Conservation (phyloP, 2,888 invertebrate species). For the Sthenelais limicola region DNA sequence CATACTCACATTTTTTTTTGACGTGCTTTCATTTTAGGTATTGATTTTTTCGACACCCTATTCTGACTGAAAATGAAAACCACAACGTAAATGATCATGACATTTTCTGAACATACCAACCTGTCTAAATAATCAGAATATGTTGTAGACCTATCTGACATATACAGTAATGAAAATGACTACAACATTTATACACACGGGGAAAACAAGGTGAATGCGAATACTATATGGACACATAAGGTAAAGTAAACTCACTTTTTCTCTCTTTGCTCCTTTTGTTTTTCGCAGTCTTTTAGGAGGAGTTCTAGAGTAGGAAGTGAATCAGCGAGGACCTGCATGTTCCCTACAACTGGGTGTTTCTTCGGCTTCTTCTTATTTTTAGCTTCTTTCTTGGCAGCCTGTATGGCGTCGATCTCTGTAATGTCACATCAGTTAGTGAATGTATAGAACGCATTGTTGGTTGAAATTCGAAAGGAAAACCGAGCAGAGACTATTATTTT, state of each 20-base stretch:
- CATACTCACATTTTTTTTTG: constrained; percentile 61
- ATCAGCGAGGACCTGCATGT: constrained; percentile 64
- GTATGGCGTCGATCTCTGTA: constrained; percentile 60
- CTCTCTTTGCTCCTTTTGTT: constrained; percentile 39
- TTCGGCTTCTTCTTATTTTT: constrained; percentile 61
- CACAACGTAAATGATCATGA: no score
- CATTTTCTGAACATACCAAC: no score
- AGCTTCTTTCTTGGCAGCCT: constrained; percentile 57
- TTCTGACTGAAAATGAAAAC: constrained; percentile 13
- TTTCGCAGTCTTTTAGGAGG: constrained; percentile 55
- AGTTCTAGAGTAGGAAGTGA: constrained; percentile 68
- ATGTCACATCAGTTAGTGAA: constrained; percentile 15
- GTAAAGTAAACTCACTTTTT: constrained; percentile 16
- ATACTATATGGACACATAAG: neutral
- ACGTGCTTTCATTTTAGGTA: constrained; percentile 59
- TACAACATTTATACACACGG: no score
- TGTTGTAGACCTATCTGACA: no score
- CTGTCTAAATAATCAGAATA: no score
- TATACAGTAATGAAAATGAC: no score
- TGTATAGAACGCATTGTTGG: neutral
- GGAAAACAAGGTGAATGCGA: neutral
- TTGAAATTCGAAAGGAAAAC: neutral
- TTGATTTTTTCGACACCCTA: constrained; percentile 46
- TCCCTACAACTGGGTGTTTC: constrained; percentile 66
- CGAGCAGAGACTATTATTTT: neutral